Evolutionary conservation across 2,888 invertebrate species (phyloP).

Genomic region (Ecliptopera silaceata): DNA sequence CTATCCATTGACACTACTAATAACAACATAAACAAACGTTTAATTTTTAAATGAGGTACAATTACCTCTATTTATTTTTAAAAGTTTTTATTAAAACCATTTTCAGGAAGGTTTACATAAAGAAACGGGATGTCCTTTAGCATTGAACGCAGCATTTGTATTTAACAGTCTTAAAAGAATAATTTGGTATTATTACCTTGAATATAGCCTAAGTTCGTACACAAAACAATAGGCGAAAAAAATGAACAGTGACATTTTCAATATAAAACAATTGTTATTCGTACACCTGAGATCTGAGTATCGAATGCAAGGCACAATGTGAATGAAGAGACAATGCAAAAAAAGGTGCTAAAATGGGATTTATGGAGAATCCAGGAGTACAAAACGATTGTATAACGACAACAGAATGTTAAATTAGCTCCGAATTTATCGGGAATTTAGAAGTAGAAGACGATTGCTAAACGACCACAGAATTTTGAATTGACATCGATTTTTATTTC

Average conservation of each 20-base stretch:
- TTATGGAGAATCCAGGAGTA: not conserved
- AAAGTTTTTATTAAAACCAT: not conserved
- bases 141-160: slow-evolving; percentile 7
- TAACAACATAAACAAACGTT: not conserved
- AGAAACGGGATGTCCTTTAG: slow-evolving; percentile 15
- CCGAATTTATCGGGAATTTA: slow-evolving; percentile 2
- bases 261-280: slow-evolving; percentile 40
- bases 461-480: slow-evolving; percentile 52
- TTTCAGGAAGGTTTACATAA: not conserved
- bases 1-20: slow-evolving; percentile 17
- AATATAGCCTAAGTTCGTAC: slow-evolving; percentile 16
- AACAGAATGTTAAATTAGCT: slow-evolving; percentile 43
- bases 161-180: slow-evolving; percentile 11
- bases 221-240: slow-evolving; percentile 24
- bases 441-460: slow-evolving; percentile 14
- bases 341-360: not conserved
- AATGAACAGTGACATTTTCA: slow-evolving; percentile 33
- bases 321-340: slow-evolving; percentile 38
- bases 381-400: slow-evolving; percentile 31
- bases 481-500: slow-evolving; percentile 52
- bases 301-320: slow-evolving; percentile 51
- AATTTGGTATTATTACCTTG: not conserved
- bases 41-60: not conserved
- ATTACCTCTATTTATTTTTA: not conserved
- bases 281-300: slow-evolving; percentile 38